Evolutionary conservation across 2,797 vertebrate species (phyloP), one percentile per base, ranked within the genome.

Genomic region (Poecilia picta): DNA sequence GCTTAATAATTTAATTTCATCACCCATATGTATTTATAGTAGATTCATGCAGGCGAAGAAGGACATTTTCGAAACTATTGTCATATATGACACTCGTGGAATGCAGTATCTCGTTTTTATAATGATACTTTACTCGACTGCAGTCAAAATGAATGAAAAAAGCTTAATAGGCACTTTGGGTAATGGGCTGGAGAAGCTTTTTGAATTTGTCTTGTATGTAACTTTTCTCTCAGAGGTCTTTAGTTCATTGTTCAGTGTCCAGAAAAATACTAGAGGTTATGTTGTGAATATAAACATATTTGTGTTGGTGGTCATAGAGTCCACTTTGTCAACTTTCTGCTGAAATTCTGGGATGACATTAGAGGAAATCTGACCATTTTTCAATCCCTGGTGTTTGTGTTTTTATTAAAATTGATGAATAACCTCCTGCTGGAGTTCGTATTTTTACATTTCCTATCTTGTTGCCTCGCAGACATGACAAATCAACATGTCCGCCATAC

Each of bases 1-100:
- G 71, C 76, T 49, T 85, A n/a, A 47, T 64, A 73, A 83, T 89
- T 80, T 31, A 62, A 77, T 88, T 85, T 79, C 28, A 66, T 53
- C 57, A 16, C 46, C 45, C 36, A 45, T 23, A 73, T 49, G 36
- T 77, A 64, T 75, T 71, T 55, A 51, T 18, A 80, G 66, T 31
- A 49, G 8, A 49, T 82, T 74, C 20, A 36, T 41, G 43, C 36
- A 33, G 39, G 45, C 72, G 10, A 23, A 75, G 73, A 83, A 62
- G 28, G 25, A 76, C 43, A 41, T 18, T 70, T 20, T 12, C 16
- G 23, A 47, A 64, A 13, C 57, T 43, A 57, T 72, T 78, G 8
- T 71, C 36, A 41, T 41, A 39, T 62, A 20, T 49, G 43, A 55
- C 12, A 23, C 41, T 20, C 3, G 23, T 43, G 43, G 75, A 74